Conservation (phyloP, 2,888 invertebrate species). For the Tupiocoris notatus region DNA sequence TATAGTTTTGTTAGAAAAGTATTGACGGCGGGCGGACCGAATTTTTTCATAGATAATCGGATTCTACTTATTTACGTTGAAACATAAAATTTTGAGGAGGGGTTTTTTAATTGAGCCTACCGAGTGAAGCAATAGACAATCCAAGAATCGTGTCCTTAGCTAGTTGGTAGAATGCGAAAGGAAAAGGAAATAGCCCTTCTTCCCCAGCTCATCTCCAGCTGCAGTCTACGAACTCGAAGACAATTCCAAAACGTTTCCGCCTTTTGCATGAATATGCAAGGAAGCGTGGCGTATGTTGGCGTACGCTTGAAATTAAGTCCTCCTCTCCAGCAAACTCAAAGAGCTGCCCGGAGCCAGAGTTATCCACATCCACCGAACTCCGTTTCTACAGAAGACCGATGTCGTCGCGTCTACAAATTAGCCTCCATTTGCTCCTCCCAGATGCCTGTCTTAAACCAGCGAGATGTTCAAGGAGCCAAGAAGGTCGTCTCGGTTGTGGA, state of each 20-base stretch:
- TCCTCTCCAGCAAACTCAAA: background rate
- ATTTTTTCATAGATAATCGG: no score
- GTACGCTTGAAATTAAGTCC: slow-evolving; percentile 22
- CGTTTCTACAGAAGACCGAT: background rate
- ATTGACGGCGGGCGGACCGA: no score
- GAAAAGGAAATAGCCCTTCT: no score
- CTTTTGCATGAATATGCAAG: slow-evolving; percentile 26
- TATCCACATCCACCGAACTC: background rate
- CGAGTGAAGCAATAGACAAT: no score
- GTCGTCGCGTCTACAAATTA: background rate
- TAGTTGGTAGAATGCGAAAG: no score
- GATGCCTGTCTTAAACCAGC: background rate
- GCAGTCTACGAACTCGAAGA: slow-evolving; percentile 20
- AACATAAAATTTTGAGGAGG: no score
- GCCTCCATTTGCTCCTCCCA: background rate
- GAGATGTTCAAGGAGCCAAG: background rate
- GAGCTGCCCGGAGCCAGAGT: background rate
- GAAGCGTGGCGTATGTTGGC: slow-evolving; percentile 19
- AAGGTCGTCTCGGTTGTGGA: background rate
- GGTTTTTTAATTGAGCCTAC: no score
- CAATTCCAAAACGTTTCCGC: slow-evolving; percentile 28
- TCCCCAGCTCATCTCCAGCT: no score
- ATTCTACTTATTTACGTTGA: no score
- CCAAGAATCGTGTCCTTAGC: no score
- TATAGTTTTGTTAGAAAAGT: no score